Conservation (phyloP, 2,797 vertebrate species). For the Chloroceryle amazona region DNA sequence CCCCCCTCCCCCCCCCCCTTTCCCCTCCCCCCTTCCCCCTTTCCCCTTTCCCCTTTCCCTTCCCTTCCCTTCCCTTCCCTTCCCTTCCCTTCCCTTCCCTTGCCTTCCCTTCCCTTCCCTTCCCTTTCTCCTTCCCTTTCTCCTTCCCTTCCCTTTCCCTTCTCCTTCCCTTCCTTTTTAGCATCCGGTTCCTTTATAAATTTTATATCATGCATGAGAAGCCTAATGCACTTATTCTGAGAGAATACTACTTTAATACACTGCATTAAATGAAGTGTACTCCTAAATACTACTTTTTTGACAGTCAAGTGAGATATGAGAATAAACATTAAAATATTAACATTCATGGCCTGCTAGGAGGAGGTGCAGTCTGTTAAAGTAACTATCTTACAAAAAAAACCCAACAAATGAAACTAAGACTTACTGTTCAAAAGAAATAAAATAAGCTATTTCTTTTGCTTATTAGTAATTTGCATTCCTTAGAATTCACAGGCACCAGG, state of each 20-base stretch:
- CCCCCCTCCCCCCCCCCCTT: no score
- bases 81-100: no score
- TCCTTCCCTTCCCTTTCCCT: no score
- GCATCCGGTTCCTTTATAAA: not conserved
- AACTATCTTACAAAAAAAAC: not conserved
- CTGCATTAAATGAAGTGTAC: slow-evolving; percentile 19
- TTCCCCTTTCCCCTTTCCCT: not conserved
- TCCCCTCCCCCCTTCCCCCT: no score
- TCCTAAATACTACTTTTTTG: slow-evolving; percentile 19
- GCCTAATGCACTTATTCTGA: not conserved
- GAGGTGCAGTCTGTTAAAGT: not conserved
- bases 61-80: not conserved
- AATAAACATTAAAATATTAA: slow-evolving; percentile 36
- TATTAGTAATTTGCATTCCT: slow-evolving; percentile 29
- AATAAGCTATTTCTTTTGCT: not conserved
- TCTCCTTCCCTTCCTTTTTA: not conserved
- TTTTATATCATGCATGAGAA: not conserved
- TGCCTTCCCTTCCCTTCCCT: not conserved
- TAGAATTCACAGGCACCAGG: not conserved
- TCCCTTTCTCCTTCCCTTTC: no score
- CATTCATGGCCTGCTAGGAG: not conserved
- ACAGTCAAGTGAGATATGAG: not conserved
- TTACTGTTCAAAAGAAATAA: not conserved
- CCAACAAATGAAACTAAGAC: not conserved
- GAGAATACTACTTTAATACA: not conserved